Base-by-base conservation (phyloP, 1,140 invertebrate genomes). In the Drosophila insularis region DNA sequence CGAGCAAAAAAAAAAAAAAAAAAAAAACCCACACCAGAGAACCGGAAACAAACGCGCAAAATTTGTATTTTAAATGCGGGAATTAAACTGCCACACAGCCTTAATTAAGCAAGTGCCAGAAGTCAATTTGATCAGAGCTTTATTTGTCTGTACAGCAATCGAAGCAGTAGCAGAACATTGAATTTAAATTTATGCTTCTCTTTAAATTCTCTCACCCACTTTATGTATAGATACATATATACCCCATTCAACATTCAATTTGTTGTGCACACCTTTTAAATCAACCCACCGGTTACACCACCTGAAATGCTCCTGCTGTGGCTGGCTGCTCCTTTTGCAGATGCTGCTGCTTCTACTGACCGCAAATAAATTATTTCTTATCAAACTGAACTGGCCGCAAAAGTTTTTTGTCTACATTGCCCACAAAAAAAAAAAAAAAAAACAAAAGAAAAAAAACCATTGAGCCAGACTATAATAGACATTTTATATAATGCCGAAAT, bases 311-410 rank as follows among this genome's bases (percentile, higher is more conserved):
- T 37, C 69, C 72, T 70, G 35, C 35, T 37, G 35, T 13, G 35
- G 35, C 35, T 37, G 7, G 7, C 8, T 37, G 10, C 35, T 37
- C 35, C 35, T 10, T 11, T 4, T 37, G 10, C 68, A 27, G 27
- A 27, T 64, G 60, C 27, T 50, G 14, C 13, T 58, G 27, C 55
- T 54, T 46, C 43, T 63, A 61, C 58, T 74, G 78, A 78, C 78
- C 81, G 65, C 81, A 85, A 87, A 86, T 86, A 86, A 86, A 86
- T 86, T 86, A 87, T 89, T 87, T 79, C 82, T 86, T 86, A 86
- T 86, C 82, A 87, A 82, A 73, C 79, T 70, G 68, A 78, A 78
- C 78, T 81, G 68, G 79, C 82, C 82, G 71, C 81, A 86, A 82
- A 87, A 86, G 66, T 82, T 86, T 81, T 81, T 74, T 69, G 77